Percentiles rank a stretch among this genome's conserved stretches.
Evolutionary conservation across 2,888 invertebrate genomes (phyloP).

Genomic region (Tetheella fluctuosa): DNA sequence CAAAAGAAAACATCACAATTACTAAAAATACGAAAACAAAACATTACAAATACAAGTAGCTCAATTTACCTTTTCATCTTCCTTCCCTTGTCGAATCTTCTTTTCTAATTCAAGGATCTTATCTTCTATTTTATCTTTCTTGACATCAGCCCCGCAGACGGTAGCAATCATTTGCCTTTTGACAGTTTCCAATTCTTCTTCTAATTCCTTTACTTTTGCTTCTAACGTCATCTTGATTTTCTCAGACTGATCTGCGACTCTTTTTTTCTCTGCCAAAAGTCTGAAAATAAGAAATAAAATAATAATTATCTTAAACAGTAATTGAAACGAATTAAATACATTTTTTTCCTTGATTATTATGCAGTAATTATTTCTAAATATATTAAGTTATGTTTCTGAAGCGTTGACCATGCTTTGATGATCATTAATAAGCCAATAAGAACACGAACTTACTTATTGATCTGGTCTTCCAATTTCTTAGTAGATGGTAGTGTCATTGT

Average conservation of each 20-base stretch:
- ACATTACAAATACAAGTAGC: not conserved
- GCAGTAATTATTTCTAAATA: no score
- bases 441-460: slow-evolving; percentile 50
- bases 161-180: slow-evolving; percentile 58
- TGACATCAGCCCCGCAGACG: slow-evolving; percentile 52
- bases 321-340: not conserved
- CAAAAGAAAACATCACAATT: no score
- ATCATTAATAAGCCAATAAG: no score
- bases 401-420: not conserved
- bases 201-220: slow-evolving; percentile 52
- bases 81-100: slow-evolving; percentile 52
- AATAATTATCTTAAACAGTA: not conserved
- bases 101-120: slow-evolving; percentile 60
- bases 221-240: slow-evolving; percentile 49
- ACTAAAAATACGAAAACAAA: no score
- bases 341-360: no score
- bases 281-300: slow-evolving; percentile 42
- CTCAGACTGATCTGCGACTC: slow-evolving; percentile 54
- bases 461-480: slow-evolving; percentile 50
- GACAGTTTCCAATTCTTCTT: slow-evolving; percentile 63
- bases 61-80: slow-evolving; percentile 51
- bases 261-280: slow-evolving; percentile 61
- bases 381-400: not conserved
- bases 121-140: slow-evolving; percentile 59
- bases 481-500: slow-evolving; percentile 26